These are phyloP conservation scores for Platycercus adscitus DNA, from an alignment of 2,113 vertebrate species.

Conservation along the genomic window DNA sequence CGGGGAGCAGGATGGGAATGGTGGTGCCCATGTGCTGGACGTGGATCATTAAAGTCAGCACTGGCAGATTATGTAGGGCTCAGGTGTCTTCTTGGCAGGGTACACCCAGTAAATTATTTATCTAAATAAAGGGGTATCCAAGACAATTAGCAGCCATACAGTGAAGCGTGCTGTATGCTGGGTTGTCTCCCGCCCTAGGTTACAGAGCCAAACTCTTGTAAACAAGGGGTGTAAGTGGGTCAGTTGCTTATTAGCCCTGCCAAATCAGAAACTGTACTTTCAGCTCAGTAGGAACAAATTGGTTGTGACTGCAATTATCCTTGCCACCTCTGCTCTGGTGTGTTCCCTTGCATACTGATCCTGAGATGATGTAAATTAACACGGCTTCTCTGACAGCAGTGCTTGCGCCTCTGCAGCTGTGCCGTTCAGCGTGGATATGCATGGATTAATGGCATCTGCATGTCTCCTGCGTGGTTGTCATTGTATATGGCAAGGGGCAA, in stretches of 20 bases:
- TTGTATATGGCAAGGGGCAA: background rate
- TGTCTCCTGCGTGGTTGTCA: background rate
- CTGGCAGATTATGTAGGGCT: slow-evolving; percentile 19
- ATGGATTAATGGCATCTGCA: background rate
- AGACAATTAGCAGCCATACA: slow-evolving; percentile 6
- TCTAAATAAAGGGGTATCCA: slow-evolving; percentile 24
- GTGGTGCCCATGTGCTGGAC: background rate
- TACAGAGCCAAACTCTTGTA: background rate
- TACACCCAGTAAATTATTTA: slow-evolving; percentile 50
- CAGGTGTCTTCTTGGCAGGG: slow-evolving; percentile 50
- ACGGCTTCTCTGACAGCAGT: background rate
- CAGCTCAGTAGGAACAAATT: background rate
- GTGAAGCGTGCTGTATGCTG: background rate
- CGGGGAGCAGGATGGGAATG: background rate
- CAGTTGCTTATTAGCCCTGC: background rate
- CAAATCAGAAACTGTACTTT: background rate
- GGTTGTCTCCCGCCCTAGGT: background rate
- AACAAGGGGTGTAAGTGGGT: background rate
- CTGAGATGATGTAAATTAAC: background rate
- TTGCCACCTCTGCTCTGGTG: background rate
- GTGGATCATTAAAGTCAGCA: slow-evolving; percentile 23
- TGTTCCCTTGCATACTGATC: background rate
- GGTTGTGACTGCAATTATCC: background rate
- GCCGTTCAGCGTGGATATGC: background rate
- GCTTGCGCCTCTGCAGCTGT: background rate